phyloP scores from a whole-genome alignment of 2,797 vertebrate species.

The Scleropages formosus region DNA sequence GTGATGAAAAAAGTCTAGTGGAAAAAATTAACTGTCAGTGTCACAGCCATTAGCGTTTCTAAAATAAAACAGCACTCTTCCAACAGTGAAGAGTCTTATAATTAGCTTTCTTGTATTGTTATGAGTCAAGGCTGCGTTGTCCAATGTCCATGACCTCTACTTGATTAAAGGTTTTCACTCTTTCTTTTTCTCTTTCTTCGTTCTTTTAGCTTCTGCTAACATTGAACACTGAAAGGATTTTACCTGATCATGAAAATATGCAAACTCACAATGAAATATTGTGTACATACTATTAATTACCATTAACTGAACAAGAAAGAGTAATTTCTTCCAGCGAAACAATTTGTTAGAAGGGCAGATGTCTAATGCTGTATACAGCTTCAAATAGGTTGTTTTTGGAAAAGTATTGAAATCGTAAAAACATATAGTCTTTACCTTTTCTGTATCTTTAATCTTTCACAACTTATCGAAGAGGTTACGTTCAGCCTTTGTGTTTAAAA shows the following conservation, averaged over 20 bases:
- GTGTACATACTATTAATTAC: background rate
- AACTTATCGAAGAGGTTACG: no score
- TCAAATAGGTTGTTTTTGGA: background rate
- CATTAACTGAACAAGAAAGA: conserved; percentile 5
- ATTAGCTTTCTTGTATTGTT: conserved; percentile 28
- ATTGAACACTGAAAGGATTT: conserved; percentile 4
- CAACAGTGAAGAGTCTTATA: conserved; percentile 21
- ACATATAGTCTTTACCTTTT: background rate
- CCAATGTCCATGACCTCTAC: conserved; percentile 28
- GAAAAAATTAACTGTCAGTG: conserved; percentile 16
- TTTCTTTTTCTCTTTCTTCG: background rate
- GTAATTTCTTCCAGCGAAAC: background rate
- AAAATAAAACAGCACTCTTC: conserved; percentile 25
- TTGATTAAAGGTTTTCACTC: conserved; percentile 28
- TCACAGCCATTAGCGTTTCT: conserved; percentile 48
- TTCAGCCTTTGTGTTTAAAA: no score
- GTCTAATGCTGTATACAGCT: background rate
- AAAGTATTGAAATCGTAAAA: background rate
- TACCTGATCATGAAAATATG: conserved; percentile 9
- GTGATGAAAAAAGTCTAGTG: conserved; percentile 28
- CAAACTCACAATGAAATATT: conserved; percentile 21
- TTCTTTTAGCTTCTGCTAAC: conserved; percentile 1
- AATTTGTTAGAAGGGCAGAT: background rate
- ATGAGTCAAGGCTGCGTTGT: conserved; percentile 21
- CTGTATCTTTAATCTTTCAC: background rate